A percentile compares a stretch with the other conserved stretches of the same genome.
Evolutionary conservation across 2,797 vertebrate genomes (phyloP).

Genomic region (Gallinago stenura): DNA sequence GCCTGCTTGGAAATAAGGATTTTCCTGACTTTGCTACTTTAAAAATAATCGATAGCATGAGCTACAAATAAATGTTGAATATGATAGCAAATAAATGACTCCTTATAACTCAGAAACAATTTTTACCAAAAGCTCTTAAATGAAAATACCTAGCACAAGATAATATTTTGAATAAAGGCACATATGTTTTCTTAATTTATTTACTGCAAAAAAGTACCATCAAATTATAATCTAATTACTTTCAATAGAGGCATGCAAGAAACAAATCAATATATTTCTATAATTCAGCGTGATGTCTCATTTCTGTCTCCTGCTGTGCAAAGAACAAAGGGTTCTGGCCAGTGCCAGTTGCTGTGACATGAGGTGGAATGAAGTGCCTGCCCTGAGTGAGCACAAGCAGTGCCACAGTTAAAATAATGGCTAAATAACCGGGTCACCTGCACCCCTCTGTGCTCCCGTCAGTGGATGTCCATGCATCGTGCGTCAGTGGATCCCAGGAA

Average conservation of each 20-base stretch:
- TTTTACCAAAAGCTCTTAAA: background rate
- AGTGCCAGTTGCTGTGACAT: background rate
- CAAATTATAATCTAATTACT: background rate
- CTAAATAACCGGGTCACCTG: background rate
- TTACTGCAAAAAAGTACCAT: background rate
- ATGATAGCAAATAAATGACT: background rate
- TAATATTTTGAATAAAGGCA: background rate
- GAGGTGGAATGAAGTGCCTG: background rate
- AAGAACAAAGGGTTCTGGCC: constrained; percentile 18
- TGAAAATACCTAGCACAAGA: background rate
- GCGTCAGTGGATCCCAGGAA: background rate
- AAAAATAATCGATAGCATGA: background rate
- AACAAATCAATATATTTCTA: background rate
- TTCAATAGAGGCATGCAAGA: background rate
- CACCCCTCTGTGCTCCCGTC: background rate
- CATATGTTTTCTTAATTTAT: background rate
- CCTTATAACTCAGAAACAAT: background rate
- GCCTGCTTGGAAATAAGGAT: background rate
- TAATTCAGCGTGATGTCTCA: background rate
- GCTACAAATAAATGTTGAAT: background rate
- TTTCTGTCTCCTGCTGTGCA: background rate
- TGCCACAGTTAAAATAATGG: background rate
- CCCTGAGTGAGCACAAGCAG: background rate
- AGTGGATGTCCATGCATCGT: background rate
- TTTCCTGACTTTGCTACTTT: background rate